These are phyloP conservation scores for Pterobdella sp. DNA, from an alignment of 2,888 invertebrate genomes.

Conservation along the genomic window DNA sequence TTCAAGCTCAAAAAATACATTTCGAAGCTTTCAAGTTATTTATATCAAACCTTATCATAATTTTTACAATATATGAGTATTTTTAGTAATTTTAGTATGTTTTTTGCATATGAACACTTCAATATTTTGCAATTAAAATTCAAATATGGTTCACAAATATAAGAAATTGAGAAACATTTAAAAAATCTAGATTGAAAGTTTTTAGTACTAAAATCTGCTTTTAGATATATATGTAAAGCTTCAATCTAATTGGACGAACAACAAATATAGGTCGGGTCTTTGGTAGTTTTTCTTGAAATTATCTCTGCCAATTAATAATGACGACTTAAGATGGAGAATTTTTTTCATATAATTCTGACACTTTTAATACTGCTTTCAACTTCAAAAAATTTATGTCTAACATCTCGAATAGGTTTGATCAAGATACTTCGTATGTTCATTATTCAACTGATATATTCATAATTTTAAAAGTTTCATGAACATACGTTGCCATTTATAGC, in stretches of 20 bases:
- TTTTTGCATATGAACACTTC: no score
- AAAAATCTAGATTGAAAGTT: no score
- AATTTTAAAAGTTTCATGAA: neutral
- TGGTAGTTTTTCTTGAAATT: conserved; percentile 10
- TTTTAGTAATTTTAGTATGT: no score
- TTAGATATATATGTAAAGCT: no score
- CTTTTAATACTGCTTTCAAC: neutral
- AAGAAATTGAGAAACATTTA: no score
- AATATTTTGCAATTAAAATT: no score
- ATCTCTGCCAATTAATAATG: neutral
- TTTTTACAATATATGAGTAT: no score
- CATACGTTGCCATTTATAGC: neutral
- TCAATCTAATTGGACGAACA: neutral
- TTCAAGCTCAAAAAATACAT: no score
- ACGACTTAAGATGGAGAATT: neutral
- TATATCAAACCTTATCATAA: no score
- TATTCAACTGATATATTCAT: neutral
- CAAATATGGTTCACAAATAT: no score
- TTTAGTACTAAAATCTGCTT: no score
- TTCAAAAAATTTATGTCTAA: neutral
- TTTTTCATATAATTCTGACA: neutral
- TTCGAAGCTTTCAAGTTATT: no score
- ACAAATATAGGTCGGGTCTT: conserved; percentile 8
- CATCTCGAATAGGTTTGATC: neutral
- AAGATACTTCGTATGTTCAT: neutral